Conservation (phyloP, 2,888 invertebrate genomes). For the Drosophila gaucha region DNA sequence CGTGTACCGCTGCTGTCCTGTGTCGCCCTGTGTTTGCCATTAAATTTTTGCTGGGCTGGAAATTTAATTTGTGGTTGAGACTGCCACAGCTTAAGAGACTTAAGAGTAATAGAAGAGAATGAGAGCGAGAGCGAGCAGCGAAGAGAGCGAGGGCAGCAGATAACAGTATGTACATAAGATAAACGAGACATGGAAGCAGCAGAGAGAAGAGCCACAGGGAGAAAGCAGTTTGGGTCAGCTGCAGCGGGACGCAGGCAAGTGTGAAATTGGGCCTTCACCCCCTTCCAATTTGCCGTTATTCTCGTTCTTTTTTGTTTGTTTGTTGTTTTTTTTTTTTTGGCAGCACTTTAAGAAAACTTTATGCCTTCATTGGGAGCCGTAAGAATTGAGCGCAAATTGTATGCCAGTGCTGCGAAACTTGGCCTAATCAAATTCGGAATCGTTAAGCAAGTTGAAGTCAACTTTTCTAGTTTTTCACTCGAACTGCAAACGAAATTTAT, state of each 20-base stretch:
- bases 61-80: constrained; percentile 69
- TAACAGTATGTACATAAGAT: too few species aligned
- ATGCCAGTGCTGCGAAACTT: constrained; percentile 4
- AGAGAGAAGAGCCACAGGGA: background rate
- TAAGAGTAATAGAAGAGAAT: constrained; percentile 16
- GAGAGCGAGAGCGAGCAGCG: background rate
- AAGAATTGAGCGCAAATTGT: constrained; percentile 11
- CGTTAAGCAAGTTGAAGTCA: background rate
- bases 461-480: background rate
- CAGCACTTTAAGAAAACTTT: constrained; percentile 41
- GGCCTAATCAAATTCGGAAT: constrained; percentile 4
- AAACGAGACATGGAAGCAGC: background rate
- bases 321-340: constrained; percentile 1
- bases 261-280: constrained; percentile 30
- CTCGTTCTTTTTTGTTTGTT: background rate
- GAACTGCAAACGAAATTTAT: background rate
- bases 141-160: too few species aligned
- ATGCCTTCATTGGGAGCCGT: background rate
- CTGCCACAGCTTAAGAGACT: constrained; percentile 52
- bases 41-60: constrained; percentile 59
- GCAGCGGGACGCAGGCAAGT: constrained; percentile 39
- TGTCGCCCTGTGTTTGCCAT: constrained; percentile 53
- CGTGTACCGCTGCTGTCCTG: background rate
- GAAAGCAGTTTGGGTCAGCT: constrained; percentile 39
- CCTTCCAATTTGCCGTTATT: background rate